Conservation (phyloP, 2,113 vertebrate species). For the Misgurnus mizolepis region DNA sequence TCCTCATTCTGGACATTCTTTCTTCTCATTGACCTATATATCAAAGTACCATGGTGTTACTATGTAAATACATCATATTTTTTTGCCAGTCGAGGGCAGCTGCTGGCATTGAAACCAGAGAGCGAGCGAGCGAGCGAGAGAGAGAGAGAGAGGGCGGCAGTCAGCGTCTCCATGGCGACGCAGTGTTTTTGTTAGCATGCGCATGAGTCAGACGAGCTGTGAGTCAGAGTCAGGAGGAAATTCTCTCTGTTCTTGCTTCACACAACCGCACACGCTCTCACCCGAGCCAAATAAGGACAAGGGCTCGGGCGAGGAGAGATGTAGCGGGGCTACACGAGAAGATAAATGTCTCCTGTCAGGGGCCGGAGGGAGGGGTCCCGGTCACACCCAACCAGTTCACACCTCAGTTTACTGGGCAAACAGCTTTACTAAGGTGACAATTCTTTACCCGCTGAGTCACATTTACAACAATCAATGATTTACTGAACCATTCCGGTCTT, state of each 20-base stretch:
- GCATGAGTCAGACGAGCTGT: conserved; percentile 77
- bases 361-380: conserved; percentile 2
- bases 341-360: conserved; percentile 34
- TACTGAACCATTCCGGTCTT: too few species aligned
- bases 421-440: conserved; percentile 8
- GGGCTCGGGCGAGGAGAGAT: conserved; percentile 51
- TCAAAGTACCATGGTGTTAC: too few species aligned
- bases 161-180: conserved; percentile 68
- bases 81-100: conserved; percentile 16
- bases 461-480: not conserved
- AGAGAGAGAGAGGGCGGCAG: conserved; percentile 19
- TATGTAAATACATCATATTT: not conserved
- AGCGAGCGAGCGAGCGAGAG: not conserved
- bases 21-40: too few species aligned
- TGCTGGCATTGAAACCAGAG: conserved; percentile 10
- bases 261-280: conserved; percentile 31
- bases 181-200: conserved; percentile 77
- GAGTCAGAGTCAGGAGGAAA: conserved; percentile 82
- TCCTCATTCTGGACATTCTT: too few species aligned
- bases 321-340: not conserved
- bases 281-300: conserved; percentile 80
- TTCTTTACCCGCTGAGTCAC: conserved; percentile 20
- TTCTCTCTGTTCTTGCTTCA: conserved; percentile 57
- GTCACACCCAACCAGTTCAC: conserved; percentile 46
- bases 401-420: conserved; percentile 48